Evolutionary conservation across 2,797 vertebrate genomes (phyloP).

Genomic region (Pangasius sanitwongsei): DNA sequence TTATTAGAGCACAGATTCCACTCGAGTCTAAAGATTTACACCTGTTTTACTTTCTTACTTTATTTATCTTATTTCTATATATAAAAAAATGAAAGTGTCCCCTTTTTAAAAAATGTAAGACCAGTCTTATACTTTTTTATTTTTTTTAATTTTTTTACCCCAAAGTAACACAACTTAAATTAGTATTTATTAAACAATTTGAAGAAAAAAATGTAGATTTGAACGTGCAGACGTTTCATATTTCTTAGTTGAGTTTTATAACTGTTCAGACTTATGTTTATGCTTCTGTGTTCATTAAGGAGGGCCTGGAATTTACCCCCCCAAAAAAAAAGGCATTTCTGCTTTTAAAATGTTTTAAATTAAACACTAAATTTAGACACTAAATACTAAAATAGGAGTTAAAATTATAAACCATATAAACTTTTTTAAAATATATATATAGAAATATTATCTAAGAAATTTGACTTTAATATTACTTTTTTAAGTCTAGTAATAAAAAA

Average conservation of each 20-base stretch:
- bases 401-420: not conserved
- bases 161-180: not conserved
- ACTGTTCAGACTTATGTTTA: not conserved
- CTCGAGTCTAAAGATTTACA: not conserved
- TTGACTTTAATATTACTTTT: not conserved
- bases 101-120: not conserved
- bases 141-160: not conserved
- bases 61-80: not conserved
- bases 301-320: fast-evolving
- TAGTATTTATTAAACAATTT: not conserved
- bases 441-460: not conserved
- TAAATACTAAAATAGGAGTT: not conserved
- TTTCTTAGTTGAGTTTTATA: not conserved
- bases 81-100: not conserved
- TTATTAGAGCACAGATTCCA: not conserved
- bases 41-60: not conserved
- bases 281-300: not conserved
- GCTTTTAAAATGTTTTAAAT: not conserved
- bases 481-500: too few species aligned
- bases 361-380: not conserved
- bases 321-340: not conserved
- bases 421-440: not conserved
- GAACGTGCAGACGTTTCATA: not conserved
- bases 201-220: not conserved
- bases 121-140: not conserved